These are phyloP conservation scores for Watsonalla cultraria DNA, from an alignment of 2,888 invertebrate genomes.

Conservation along the genomic window DNA sequence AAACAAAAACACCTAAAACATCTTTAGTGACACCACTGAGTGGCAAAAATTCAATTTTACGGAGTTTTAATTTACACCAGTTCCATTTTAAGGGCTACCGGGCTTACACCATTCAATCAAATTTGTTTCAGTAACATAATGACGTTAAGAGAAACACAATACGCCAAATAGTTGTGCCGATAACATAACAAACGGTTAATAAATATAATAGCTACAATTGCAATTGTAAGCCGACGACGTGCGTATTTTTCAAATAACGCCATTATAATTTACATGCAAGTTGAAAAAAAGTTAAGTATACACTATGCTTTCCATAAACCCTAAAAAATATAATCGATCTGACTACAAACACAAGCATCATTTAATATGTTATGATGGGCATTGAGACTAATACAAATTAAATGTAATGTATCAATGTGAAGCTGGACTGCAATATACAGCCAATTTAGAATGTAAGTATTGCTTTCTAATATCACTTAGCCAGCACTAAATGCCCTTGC, in stretches of 20 bases:
- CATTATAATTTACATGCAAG: constrained; percentile 13
- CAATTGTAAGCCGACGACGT: background rate
- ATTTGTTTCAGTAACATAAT: constrained; percentile 13
- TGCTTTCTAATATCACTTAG: no score
- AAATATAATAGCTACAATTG: constrained; percentile 8
- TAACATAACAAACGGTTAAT: background rate
- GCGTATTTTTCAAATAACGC: constrained; percentile 14
- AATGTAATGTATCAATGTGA: no score
- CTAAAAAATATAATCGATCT: constrained; percentile 25
- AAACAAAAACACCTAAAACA: constrained; percentile 30
- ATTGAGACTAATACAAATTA: no score
- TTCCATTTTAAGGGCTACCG: constrained; percentile 22
- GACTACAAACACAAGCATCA: constrained; percentile 26
- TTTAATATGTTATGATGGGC: background rate
- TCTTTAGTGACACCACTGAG: background rate
- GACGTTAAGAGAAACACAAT: constrained; percentile 18
- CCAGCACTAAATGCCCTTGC: no score
- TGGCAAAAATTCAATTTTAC: background rate
- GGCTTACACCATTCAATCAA: constrained; percentile 28
- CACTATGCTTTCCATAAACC: constrained; percentile 29
- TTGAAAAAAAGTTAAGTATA: constrained; percentile 13
- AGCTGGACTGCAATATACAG: no score
- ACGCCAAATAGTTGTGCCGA: constrained; percentile 2
- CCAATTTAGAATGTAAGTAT: no score
- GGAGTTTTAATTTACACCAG: constrained; percentile 4